Evolutionary conservation across 2,888 invertebrate genomes (phyloP).

Genomic region (Gerris lacustris): DNA sequence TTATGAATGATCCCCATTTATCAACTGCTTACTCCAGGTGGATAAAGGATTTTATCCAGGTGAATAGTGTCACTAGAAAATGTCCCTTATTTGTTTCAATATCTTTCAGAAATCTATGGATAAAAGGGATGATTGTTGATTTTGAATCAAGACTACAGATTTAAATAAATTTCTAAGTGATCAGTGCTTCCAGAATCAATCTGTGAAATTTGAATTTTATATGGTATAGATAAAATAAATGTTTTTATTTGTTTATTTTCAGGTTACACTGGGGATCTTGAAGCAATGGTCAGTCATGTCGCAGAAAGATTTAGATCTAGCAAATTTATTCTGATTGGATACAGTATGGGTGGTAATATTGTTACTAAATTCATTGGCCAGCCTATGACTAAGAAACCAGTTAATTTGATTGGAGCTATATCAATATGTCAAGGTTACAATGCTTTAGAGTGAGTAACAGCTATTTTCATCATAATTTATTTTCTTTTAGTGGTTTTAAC

Average conservation of each 20-base stretch:
- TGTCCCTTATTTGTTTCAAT: too few species aligned
- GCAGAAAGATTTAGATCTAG: constrained; percentile 60
- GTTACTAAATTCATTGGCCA: constrained; percentile 88
- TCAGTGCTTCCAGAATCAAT: too few species aligned
- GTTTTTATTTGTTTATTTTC: constrained; percentile 20
- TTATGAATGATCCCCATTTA: too few species aligned
- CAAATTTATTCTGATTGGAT: constrained; percentile 73
- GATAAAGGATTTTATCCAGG: too few species aligned
- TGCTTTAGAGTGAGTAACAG: constrained; percentile 65
- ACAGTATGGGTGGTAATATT: constrained; percentile 86
- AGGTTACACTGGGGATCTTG: constrained; percentile 84
- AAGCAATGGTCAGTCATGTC: constrained; percentile 66
- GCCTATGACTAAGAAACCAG: constrained; percentile 46
- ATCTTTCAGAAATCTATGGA: too few species aligned
- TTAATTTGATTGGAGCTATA: constrained; percentile 71
- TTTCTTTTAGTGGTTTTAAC: constrained; percentile 16
- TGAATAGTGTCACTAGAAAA: too few species aligned
- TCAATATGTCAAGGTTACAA: constrained; percentile 92
- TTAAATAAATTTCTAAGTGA: too few species aligned
- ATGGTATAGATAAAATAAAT: background rate
- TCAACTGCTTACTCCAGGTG: too few species aligned
- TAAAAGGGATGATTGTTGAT: too few species aligned
- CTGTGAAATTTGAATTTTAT: too few species aligned
- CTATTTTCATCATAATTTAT: background rate
- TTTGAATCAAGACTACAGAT: too few species aligned